These are phyloP conservation scores for Mus minutoides DNA, from an alignment of 2,797 vertebrate genomes.

Conservation along the genomic window DNA sequence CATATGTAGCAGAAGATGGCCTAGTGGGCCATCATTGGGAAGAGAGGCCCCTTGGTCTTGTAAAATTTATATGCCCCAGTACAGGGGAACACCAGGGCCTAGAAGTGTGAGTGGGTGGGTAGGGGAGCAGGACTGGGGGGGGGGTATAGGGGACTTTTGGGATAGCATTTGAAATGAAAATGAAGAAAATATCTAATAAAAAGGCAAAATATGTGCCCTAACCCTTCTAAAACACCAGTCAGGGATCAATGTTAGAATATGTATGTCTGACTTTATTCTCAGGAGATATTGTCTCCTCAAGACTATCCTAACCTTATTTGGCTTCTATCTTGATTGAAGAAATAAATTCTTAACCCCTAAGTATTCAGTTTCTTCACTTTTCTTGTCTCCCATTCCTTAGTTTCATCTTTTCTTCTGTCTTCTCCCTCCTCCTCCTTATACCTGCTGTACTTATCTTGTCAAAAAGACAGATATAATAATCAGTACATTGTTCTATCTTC, in stretches of 20 bases:
- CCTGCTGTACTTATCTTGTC: not conserved
- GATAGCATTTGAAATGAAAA: constrained; percentile 15
- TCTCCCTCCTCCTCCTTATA: not conserved
- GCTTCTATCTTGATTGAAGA: not conserved
- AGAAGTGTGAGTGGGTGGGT: no score
- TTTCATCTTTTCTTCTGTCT: not conserved
- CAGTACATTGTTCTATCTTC: no score
- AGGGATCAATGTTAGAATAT: constrained; percentile 17
- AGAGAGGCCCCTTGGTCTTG: no score
- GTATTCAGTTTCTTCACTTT: not conserved
- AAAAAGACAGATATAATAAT: no score
- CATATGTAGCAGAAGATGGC: no score
- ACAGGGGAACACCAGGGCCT: no score
- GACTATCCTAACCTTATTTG: constrained; percentile 27
- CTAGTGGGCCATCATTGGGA: no score
- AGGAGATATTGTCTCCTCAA: not conserved
- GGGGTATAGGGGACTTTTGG: no score
- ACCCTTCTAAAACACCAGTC: constrained; percentile 6
- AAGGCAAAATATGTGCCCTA: not conserved
- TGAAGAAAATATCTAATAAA: no score
- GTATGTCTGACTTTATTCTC: constrained; percentile 39
- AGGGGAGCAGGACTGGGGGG: no score
- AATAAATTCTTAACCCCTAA: not conserved
- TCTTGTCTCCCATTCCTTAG: not conserved
- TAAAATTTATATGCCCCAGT: no score